Base-by-base conservation (phyloP, 2,113 vertebrate genomes). In the Gallinago jamesoni region DNA sequence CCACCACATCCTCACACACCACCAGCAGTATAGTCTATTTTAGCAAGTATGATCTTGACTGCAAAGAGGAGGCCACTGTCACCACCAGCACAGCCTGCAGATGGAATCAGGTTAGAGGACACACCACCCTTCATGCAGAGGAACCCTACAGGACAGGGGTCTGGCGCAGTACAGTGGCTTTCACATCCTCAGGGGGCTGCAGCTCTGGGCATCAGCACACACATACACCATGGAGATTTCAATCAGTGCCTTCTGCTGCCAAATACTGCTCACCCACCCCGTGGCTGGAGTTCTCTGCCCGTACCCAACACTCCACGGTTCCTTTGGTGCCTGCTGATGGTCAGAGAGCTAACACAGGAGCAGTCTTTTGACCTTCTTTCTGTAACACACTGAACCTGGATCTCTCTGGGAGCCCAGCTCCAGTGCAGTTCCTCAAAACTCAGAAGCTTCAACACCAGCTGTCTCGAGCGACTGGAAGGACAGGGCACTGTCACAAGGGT, bases 131-230 rank as follows among this genome's bases (percentile, higher is more conserved):
- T 21, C 5, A 1, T 1, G 10, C 19, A 31, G 14, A 33, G 35
- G 12, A 83, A 63, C 3, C 8, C 15, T 35, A 15, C 24, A 45
- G 39, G 30, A 47, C 33, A 62, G 6, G 7, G 5, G 17, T 9
- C 7, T 30, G 20, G 30, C 0, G 10, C 4, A 13, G 1, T 7
- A 10, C 6, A 33, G 10, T 0, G 2, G 52, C n/a, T 47, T 57
- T 53, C 21, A 14, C 17, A 33, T 41, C 39, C 22, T 21, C 5
- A 56, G 6, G 22, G 33, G 2, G 2, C 48, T 14, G 17, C 53
- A 85, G 70, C 47, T 59, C 50, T 15, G 28, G 80, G 17, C 35
- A 19, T 17, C 11, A 43, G 12, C 6, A 9, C n/a, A 4, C 1
- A 5, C 55, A 8, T 11, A 9, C 6, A 1, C 33, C 30, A 10